phyloP scores from a whole-genome alignment of 2,888 invertebrate species.

The Cyclophora punctaria region DNA sequence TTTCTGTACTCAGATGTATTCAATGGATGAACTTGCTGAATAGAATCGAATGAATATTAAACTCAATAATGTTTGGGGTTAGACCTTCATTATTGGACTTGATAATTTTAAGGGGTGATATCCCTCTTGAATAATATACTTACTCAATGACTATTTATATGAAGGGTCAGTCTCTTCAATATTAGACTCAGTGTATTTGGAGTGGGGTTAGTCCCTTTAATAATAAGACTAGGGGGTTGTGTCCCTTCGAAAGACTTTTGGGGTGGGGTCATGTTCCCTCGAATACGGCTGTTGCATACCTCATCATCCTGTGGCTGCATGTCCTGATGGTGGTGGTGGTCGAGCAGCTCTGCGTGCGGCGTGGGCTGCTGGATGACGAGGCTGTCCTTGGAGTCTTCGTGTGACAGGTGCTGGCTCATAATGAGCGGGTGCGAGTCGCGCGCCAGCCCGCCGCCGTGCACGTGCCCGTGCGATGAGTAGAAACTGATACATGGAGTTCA shows the following conservation, averaged over 20 bases:
- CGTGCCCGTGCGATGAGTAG: slow-evolving; percentile 64
- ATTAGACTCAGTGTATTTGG: no score
- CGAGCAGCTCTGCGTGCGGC: slow-evolving; percentile 49
- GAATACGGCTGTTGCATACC: slow-evolving; percentile 24
- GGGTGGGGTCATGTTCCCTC: no score
- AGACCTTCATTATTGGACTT: not conserved
- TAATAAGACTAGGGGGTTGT: not conserved
- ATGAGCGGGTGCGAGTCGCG: slow-evolving; percentile 55
- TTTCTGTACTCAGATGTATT: not conserved
- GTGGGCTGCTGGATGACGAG: slow-evolving; percentile 57
- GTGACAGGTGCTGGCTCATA: slow-evolving; percentile 68
- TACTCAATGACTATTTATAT: no score
- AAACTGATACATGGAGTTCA: slow-evolving; percentile 39
- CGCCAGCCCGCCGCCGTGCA: slow-evolving; percentile 59
- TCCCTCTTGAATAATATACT: no score
- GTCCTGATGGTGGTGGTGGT: slow-evolving; percentile 66
- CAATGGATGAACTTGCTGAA: no score
- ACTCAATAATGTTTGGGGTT: no score
- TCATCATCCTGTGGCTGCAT: slow-evolving; percentile 69
- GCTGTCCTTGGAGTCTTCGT: slow-evolving; percentile 69
- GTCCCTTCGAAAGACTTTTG: not conserved
- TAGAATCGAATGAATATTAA: no score
- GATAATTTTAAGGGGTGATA: not conserved
- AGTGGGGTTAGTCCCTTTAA: not conserved
- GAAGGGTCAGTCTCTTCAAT: no score